Percentiles rank a stretch among this genome's conserved stretches.
Evolutionary conservation across 2,113 vertebrate species (phyloP).

Genomic region (Bostrychus sinensis): DNA sequence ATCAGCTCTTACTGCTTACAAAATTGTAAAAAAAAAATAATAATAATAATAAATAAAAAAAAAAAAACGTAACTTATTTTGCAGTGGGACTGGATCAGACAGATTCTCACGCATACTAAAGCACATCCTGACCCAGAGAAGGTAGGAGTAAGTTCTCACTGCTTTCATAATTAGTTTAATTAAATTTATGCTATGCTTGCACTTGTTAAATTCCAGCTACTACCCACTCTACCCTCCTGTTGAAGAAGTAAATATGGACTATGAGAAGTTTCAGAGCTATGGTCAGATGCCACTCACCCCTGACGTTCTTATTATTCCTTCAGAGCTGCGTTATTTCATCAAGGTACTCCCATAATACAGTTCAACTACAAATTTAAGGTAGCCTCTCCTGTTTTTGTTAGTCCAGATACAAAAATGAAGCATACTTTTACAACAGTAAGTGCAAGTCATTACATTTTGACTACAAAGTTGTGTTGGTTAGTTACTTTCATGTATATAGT

Average conservation of each 20-base stretch:
- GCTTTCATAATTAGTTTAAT: not conserved
- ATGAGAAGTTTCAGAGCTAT: constrained; percentile 80
- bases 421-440: not conserved
- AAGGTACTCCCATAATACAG: constrained; percentile 77
- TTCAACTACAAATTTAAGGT: not conserved
- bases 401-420: not conserved
- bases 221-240: constrained; percentile 90
- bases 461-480: no score
- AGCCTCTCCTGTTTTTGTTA: no score
- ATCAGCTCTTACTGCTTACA: no score
- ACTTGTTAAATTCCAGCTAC: constrained; percentile 75
- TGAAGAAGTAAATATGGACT: constrained; percentile 89
- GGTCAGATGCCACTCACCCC: constrained; percentile 84
- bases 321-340: constrained; percentile 90
- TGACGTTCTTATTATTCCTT: constrained; percentile 85
- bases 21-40: no score
- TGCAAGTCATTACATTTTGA: no score
- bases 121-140: constrained; percentile 90
- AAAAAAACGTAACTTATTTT: constrained; percentile 31
- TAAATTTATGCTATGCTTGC: not conserved
- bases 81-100: constrained; percentile 77
- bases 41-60: no score
- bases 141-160: constrained; percentile 67
- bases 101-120: constrained; percentile 89
- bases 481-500: no score